A percentile compares a stretch with the other conserved stretches of the same genome.
Evolutionary conservation across 1,140 invertebrate genomes (phyloP).

Genomic region (Musca vetustissima): DNA sequence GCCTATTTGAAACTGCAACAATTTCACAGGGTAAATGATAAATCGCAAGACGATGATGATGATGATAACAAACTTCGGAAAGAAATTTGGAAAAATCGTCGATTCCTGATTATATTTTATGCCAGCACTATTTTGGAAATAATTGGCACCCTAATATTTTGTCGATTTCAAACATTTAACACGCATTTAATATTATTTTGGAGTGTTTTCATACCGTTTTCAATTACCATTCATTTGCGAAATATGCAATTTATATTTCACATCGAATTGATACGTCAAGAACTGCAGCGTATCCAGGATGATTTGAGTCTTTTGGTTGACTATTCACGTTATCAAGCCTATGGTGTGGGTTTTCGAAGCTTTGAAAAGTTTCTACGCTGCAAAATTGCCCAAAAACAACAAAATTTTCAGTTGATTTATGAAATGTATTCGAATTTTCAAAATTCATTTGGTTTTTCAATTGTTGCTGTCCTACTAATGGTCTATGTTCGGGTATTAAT

Average conservation of each 20-base stretch:
- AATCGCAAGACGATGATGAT: background rate
- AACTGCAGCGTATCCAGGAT: conserved; percentile 34
- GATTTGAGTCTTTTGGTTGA: conserved; percentile 41
- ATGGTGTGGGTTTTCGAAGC: conserved; percentile 31
- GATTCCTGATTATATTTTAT: background rate
- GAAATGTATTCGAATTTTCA: conserved; percentile 36
- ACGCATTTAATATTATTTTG: conserved; percentile 40
- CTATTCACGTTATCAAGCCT: conserved; percentile 41
- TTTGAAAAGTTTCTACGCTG: conserved; percentile 40
- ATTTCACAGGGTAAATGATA: background rate
- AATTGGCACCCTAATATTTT: conserved; percentile 10
- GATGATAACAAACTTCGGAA: background rate
- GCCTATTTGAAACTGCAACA: background rate
- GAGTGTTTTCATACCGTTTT: conserved; percentile 38
- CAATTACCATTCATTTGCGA: conserved; percentile 32
- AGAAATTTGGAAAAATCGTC: background rate
- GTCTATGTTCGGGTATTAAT: conserved; percentile 12
- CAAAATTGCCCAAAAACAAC: conserved; percentile 35
- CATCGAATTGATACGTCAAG: conserved; percentile 38
- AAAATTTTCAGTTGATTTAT: conserved; percentile 35
- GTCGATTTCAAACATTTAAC: background rate
- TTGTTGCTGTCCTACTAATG: conserved; percentile 37
- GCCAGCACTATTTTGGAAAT: conserved; percentile 24
- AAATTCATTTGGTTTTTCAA: conserved; percentile 35
- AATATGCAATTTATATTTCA: conserved; percentile 43